Evolutionary conservation across 1,140 invertebrate species (phyloP), one percentile per base, ranked within the genome.

Genomic region (Probaryconus sp.): DNA sequence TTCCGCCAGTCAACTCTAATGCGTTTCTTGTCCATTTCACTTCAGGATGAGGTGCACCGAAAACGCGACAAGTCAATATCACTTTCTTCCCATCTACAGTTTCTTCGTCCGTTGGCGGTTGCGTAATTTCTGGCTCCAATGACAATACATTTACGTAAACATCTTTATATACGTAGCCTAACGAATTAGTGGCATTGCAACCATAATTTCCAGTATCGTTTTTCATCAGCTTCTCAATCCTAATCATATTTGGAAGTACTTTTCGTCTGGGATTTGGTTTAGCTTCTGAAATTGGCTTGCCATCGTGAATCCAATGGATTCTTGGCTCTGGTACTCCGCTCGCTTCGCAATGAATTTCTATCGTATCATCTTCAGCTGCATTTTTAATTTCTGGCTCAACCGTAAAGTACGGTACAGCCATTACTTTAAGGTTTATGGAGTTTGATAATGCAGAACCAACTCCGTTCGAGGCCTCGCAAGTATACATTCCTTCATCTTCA

Each of bases 121-220:
- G 92, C 7, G 92, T 92, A 56, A 99, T 98, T 81, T 96, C 94
- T 11, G 98, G 97, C 21, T 95, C 92, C 45, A 98, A 89, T 7
- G 96, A 96, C 73, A 97, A 88, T 4, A 99, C 98, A 89, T 99
- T 99, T 3, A 99, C 92, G 81, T 96, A 99, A 31, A 98, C 95
- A 90, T 99, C 97, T 82, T 97, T 96, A 88, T 98, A 99, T 7
- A 98, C 95, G 87, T 99, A 99, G 20, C 98, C 98, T 72, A 97
- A 90, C n/a, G 94, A 94, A 85, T 99, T 99, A 60, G 97, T 98
- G 0, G 97, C 98, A 89, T 99, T 99, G 87, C 98, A 99, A 38
- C 98, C 97, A 81, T 98, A 97, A 86, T 99, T 98, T 58, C 96
- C 97, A 3, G 97, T 98, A 85, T 99, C 98, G 30, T 91, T 90